Conservation (phyloP, 2,888 invertebrate genomes). For the Linyphia triangularis region DNA sequence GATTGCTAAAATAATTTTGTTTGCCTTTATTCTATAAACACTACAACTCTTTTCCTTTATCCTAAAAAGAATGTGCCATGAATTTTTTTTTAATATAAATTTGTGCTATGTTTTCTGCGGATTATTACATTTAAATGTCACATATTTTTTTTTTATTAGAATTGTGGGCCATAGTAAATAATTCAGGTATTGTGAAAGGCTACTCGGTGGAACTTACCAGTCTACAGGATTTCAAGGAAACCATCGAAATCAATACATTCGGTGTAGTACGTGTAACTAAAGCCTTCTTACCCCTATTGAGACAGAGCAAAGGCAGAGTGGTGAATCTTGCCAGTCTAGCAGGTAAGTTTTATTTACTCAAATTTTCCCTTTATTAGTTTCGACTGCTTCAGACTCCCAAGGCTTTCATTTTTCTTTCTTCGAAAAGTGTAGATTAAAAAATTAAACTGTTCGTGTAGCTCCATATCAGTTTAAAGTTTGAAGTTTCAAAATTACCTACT, state of each 20-base stretch:
- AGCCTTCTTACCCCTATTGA: conserved; percentile 78
- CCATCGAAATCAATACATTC: conserved; percentile 79
- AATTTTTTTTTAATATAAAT: too few species aligned
- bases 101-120: too few species aligned
- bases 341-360: conserved; percentile 77
- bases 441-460: too few species aligned
- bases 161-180: conserved; percentile 82
- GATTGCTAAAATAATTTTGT: too few species aligned
- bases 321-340: conserved; percentile 78
- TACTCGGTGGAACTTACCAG: conserved; percentile 81
- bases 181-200: conserved; percentile 81
- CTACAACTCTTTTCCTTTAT: too few species aligned
- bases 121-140: background rate
- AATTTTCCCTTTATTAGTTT: background rate
- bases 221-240: conserved; percentile 79
- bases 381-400: too few species aligned
- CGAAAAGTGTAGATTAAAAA: too few species aligned
- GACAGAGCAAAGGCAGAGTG: conserved; percentile 77
- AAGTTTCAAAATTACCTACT: too few species aligned
- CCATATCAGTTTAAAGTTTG: too few species aligned
- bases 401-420: too few species aligned
- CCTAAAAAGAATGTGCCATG: too few species aligned
- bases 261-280: conserved; percentile 79
- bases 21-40: too few species aligned
- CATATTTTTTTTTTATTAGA: conserved; percentile 77